A percentile compares a stretch with the other conserved stretches of the same genome.
Conservation (phyloP, 2,888 invertebrate species). For the Drosophila atripex region DNA sequence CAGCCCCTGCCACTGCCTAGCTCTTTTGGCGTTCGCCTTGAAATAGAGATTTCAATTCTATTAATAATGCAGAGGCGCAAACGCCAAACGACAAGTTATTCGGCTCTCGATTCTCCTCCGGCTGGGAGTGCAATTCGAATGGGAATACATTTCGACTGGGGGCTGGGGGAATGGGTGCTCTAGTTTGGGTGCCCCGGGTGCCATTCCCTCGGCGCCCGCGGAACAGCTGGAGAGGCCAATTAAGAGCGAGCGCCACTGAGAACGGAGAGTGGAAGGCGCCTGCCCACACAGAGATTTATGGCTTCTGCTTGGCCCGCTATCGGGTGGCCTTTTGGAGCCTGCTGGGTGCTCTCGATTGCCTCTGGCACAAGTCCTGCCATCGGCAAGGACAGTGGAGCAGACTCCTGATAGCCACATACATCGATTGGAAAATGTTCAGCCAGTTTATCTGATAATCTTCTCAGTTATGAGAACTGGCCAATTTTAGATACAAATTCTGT, state of each 20-base stretch:
- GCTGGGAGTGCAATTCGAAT: constrained; percentile 40
- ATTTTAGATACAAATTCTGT: background rate
- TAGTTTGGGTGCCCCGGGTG: constrained; percentile 23
- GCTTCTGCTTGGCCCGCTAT: constrained; percentile 24
- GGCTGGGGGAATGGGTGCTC: constrained; percentile 18
- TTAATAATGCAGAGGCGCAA: constrained; percentile 70
- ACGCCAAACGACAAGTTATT: constrained; percentile 47
- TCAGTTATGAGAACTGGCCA: too few species aligned
- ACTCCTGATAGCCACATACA: too few species aligned
- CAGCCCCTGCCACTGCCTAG: background rate
- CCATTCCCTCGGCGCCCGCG: constrained; percentile 13
- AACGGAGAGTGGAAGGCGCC: constrained; percentile 16
- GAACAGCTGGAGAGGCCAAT: constrained; percentile 39
- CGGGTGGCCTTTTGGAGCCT: constrained; percentile 13
- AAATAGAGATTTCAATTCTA: constrained; percentile 70
- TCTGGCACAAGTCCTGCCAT: constrained; percentile 9
- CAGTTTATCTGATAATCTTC: too few species aligned
- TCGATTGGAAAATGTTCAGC: too few species aligned
- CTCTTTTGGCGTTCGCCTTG: constrained; percentile 39
- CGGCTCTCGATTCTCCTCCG: constrained; percentile 25
- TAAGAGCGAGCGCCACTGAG: constrained; percentile 23
- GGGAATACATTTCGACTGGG: constrained; percentile 2
- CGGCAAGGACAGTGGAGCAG: background rate
- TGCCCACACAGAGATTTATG: constrained; percentile 42
- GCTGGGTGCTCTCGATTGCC: constrained; percentile 21